These are phyloP conservation scores for Agapetus fuscipes DNA, from an alignment of 2,888 invertebrate species.

Conservation along the genomic window DNA sequence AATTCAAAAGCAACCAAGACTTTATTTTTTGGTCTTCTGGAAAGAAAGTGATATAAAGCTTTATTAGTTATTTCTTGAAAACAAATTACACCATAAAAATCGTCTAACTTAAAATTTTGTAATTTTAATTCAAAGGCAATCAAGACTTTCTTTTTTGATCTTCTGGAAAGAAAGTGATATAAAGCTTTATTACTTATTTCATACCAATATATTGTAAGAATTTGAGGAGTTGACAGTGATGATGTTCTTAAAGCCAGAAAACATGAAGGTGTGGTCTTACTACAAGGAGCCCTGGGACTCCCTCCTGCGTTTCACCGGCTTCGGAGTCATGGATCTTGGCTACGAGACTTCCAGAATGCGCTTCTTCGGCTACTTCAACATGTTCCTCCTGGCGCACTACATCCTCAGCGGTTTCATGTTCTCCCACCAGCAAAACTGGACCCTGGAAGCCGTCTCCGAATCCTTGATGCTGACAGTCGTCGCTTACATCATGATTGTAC, in stretches of 20 bases:
- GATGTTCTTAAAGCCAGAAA: constrained; percentile 2
- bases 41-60: too few species aligned
- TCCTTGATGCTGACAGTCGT: constrained; percentile 4
- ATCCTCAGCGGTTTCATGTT: constrained; percentile 4
- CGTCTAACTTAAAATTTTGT: too few species aligned
- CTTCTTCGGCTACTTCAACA: constrained; percentile 1
- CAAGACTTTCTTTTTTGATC: not conserved
- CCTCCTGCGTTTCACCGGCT: constrained; percentile 1
- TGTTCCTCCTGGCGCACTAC: too few species aligned
- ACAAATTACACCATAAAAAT: too few species aligned
- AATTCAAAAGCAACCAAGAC: too few species aligned
- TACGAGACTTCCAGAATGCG: constrained; percentile 1
- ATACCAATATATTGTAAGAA: too few species aligned
- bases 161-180: not conserved
- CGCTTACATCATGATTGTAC: constrained; percentile 2
- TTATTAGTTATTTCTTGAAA: too few species aligned
- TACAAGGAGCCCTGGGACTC: constrained; percentile 10
- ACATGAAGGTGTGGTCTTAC: constrained; percentile 3
- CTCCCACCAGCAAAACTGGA: constrained; percentile 1
- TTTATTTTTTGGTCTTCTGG: too few species aligned
- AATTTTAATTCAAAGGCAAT: too few species aligned
- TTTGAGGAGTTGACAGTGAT: too few species aligned
- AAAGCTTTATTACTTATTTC: constrained; percentile 1
- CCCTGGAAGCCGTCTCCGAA: constrained; percentile 4
- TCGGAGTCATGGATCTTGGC: constrained; percentile 1